These are phyloP conservation scores for Bergia puertoricense DNA, from an alignment of 92 coral and sea anemone genomes.

Conservation along the genomic window DNA sequence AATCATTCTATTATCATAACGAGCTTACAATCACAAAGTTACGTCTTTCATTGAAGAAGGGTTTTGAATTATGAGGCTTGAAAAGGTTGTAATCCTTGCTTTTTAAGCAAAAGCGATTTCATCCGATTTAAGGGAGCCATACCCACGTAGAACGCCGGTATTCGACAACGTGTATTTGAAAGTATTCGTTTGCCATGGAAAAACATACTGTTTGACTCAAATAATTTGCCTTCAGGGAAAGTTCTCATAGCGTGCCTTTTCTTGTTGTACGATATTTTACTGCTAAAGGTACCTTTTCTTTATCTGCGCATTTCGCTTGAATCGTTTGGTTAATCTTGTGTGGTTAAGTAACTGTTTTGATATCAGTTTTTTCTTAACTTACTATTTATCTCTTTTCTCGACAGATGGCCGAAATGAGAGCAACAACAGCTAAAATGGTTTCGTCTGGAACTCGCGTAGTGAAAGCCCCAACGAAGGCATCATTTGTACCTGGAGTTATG, in stretches of 20 bases:
- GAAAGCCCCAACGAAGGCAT: slow-evolving; percentile 4
- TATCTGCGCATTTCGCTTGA: background rate
- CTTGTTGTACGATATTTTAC: background rate
- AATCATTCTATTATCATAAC: slow-evolving; percentile 24
- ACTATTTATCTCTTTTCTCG: slow-evolving; percentile 13
- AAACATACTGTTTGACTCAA: slow-evolving; percentile 3
- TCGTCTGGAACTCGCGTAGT: slow-evolving; percentile 33
- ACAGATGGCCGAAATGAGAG: slow-evolving; percentile 84
- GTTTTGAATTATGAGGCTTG: slow-evolving; percentile 29
- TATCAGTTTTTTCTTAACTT: background rate
- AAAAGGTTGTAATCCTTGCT: slow-evolving; percentile 38
- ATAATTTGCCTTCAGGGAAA: slow-evolving; percentile 33
- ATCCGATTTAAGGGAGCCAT: slow-evolving; percentile 19
- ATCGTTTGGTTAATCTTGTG: background rate
- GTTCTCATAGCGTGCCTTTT: slow-evolving; percentile 18
- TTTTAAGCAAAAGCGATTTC: slow-evolving; percentile 4
- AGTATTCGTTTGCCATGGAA: slow-evolving; percentile 12
- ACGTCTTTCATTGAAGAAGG: slow-evolving; percentile 6
- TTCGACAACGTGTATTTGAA: background rate
- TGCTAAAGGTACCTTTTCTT: slow-evolving; percentile 4
- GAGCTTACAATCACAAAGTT: slow-evolving; percentile 41
- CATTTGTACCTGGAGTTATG: slow-evolving; percentile 81
- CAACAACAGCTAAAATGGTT: slow-evolving; percentile 43
- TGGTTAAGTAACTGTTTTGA: slow-evolving; percentile 9
- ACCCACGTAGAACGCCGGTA: background rate